phyloP scores from a whole-genome alignment of 2,113 vertebrate genomes.

The Podarcis muralis region DNA sequence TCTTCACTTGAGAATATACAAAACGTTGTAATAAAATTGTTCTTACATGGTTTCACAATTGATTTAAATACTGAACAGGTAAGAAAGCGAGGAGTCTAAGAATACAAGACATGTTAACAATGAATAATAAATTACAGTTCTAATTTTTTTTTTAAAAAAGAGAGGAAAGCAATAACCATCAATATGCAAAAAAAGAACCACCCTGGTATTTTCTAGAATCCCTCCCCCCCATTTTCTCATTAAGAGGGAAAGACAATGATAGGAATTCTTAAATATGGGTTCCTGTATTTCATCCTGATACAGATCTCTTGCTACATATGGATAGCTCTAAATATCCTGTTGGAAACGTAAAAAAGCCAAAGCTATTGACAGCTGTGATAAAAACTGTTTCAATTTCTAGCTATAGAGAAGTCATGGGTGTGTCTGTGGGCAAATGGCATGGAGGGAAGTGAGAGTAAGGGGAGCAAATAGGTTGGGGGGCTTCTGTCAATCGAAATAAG shows the following conservation, averaged over 20 bases:
- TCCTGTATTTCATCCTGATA: constrained; percentile 27
- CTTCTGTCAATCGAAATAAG: neutral
- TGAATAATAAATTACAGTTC: constrained; percentile 70
- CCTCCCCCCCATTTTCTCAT: constrained; percentile 22
- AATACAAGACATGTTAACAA: constrained; percentile 41
- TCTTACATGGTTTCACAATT: constrained; percentile 64
- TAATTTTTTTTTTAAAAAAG: constrained; percentile 25
- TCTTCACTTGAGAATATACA: constrained; percentile 67
- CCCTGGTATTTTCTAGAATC: constrained; percentile 17
- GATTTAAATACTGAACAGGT: constrained; percentile 61
- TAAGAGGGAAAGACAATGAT: neutral
- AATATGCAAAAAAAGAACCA: neutral
- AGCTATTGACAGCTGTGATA: constrained; percentile 25
- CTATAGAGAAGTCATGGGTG: neutral
- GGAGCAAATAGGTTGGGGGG: neutral
- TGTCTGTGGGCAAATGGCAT: neutral
- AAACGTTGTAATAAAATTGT: constrained; percentile 68
- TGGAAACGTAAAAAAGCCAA: neutral
- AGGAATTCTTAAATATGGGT: neutral
- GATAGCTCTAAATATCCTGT: constrained; percentile 30
- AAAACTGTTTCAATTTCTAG: constrained; percentile 38
- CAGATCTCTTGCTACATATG: constrained; percentile 26
- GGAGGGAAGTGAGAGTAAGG: neutral
- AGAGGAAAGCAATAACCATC: constrained; percentile 58
- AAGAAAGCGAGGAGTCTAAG: constrained; percentile 59